Percentiles rank a stretch among this genome's conserved stretches.
Evolutionary conservation across 2,888 invertebrate species (phyloP).

Genomic region (Physocephala rufipes): DNA sequence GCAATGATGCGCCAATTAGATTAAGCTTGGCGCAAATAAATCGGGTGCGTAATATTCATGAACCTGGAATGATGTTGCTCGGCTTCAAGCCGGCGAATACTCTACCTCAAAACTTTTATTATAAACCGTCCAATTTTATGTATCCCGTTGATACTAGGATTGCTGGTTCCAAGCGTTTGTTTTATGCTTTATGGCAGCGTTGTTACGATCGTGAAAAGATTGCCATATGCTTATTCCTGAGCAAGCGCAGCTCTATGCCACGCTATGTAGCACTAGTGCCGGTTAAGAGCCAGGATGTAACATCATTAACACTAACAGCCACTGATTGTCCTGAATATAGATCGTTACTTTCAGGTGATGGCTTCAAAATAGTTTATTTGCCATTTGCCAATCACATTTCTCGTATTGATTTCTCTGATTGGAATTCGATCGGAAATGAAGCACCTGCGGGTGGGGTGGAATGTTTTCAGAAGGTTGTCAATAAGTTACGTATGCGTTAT

Average conservation of each 20-base stretch:
- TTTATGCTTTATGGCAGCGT: constrained; percentile 74
- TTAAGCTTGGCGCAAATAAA: constrained; percentile 68
- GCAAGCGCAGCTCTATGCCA: constrained; percentile 70
- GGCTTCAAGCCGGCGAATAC: constrained; percentile 72
- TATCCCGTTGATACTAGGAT: constrained; percentile 75
- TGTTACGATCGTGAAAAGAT: constrained; percentile 71
- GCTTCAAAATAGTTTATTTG: constrained; percentile 76
- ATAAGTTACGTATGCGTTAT: constrained; percentile 71
- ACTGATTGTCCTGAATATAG: constrained; percentile 53
- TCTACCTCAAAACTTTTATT: constrained; percentile 52
- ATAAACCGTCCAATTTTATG: constrained; percentile 74
- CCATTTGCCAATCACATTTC: constrained; percentile 73
- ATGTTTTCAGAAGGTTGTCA: constrained; percentile 71
- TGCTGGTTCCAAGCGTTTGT: constrained; percentile 74
- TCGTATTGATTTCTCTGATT: constrained; percentile 63
- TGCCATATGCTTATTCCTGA: constrained; percentile 73
- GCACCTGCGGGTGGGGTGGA: constrained; percentile 66
- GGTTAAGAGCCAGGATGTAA: constrained; percentile 43
- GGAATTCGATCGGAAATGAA: constrained; percentile 59
- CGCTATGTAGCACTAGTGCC: constrained; percentile 66
- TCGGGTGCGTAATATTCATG: constrained; percentile 68
- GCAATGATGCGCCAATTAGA: constrained; percentile 57
- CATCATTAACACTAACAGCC: background rate
- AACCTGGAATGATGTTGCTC: constrained; percentile 69
- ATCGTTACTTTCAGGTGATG: constrained; percentile 70